Evolutionary conservation across 2,888 invertebrate species (phyloP).

Genomic region (Cabera pusaria): DNA sequence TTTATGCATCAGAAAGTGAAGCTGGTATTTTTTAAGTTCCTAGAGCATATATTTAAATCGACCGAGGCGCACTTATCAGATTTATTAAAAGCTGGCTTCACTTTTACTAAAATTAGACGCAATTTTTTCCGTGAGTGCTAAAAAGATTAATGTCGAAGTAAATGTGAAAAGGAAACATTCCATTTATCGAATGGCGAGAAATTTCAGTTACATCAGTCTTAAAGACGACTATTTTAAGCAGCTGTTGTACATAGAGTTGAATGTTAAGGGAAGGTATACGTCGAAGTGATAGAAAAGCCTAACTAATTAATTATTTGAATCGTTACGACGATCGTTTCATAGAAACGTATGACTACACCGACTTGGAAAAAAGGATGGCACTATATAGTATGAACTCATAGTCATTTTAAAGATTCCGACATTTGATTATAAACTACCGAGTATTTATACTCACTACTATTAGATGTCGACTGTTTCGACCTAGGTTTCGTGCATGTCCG

Average conservation of each 20-base stretch:
- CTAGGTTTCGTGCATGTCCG: no score
- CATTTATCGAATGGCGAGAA: conserved; percentile 37
- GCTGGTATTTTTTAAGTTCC: conserved; percentile 5
- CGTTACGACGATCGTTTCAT: conserved; percentile 76
- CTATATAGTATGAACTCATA: no score
- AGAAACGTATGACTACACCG: conserved; percentile 64
- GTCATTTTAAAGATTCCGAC: no score
- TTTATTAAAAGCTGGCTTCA: no score
- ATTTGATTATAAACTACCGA: no score
- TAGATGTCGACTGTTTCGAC: no score
- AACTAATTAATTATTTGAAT: conserved; percentile 75
- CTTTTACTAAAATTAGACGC: no score
- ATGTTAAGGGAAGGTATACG: conserved; percentile 72
- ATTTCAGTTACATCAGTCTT: conserved; percentile 50
- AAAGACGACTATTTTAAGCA: conserved; percentile 53
- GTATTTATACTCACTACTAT: no score
- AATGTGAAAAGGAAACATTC: conserved; percentile 45
- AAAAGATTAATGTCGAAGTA: no score
- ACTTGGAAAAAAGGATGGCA: conserved; percentile 10
- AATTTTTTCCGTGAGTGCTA: no score
- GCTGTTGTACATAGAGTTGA: conserved; percentile 30
- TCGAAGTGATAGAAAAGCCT: conserved; percentile 80
- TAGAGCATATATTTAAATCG: no score
- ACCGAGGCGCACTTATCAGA: no score
- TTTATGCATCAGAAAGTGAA: conserved; percentile 8